These are phyloP conservation scores for Scylla paramamosain DNA, from an alignment of 1,140 invertebrate species.

Conservation along the genomic window DNA sequence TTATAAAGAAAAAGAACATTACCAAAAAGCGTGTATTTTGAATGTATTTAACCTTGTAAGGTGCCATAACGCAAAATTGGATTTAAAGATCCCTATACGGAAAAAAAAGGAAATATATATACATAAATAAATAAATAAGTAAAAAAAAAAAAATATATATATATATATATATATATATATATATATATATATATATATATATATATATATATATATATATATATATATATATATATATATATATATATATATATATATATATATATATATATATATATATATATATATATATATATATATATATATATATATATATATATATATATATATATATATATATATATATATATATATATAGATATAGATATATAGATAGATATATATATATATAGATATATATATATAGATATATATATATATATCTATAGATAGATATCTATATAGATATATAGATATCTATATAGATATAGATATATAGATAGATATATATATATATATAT, in stretches of 20 bases:
- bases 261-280: constrained; percentile 26
- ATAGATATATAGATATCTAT: too few relatives aligned
- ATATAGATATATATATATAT: too few relatives aligned
- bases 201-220: constrained; percentile 26
- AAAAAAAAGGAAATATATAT: too few relatives aligned
- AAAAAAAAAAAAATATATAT: not conserved
- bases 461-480: too few relatives aligned
- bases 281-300: constrained; percentile 26
- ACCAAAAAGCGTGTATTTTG: not conserved
- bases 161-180: constrained; percentile 26
- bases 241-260: constrained; percentile 26
- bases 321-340: constrained; percentile 16
- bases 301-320: constrained; percentile 3
- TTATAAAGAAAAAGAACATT: not conserved
- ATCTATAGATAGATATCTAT: too few relatives aligned
- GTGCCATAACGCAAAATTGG: too few relatives aligned
- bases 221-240: not conserved
- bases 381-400: too few relatives aligned
- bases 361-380: too few relatives aligned
- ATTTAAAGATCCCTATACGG: too few relatives aligned
- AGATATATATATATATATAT: too few relatives aligned
- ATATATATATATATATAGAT: too few relatives aligned
- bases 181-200: constrained; percentile 26
- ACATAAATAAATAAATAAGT: too few relatives aligned
- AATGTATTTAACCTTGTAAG: not conserved